Evolutionary conservation across 2,113 vertebrate genomes (phyloP).

Genomic region (Nyctereutes procyonoides): DNA sequence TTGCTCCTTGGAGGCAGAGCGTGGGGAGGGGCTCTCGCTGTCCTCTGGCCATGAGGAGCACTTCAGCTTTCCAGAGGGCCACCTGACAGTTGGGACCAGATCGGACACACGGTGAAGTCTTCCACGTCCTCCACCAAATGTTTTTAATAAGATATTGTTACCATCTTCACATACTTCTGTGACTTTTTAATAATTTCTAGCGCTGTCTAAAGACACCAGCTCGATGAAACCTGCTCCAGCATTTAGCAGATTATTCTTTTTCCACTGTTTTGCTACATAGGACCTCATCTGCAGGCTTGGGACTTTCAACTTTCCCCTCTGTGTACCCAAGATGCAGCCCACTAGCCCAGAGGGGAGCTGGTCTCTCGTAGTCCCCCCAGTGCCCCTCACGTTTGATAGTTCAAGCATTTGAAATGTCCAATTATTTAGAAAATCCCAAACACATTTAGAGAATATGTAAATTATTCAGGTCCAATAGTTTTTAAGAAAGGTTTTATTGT

Average conservation of each 20-base stretch:
- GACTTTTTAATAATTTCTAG: background rate
- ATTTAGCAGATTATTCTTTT: background rate
- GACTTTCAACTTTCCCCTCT: background rate
- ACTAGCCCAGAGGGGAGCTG: background rate
- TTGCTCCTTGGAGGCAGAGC: background rate
- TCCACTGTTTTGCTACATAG: background rate
- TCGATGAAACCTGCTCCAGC: background rate
- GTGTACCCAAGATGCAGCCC: background rate
- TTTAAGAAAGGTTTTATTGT: background rate
- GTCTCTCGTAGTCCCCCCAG: background rate
- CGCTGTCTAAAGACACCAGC: background rate
- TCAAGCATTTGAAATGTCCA: background rate
- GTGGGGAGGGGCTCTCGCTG: accelerated
- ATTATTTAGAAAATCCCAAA: background rate
- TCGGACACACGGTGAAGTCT: accelerated
- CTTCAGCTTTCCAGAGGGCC: background rate
- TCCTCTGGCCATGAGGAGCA: background rate
- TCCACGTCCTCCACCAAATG: background rate
- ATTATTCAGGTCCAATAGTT: background rate
- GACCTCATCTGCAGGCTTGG: background rate
- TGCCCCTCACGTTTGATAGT: background rate
- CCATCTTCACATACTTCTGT: background rate
- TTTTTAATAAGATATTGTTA: background rate
- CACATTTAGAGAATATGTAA: background rate
- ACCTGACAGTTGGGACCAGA: background rate